Evolutionary conservation across 2,888 invertebrate genomes (phyloP), one percentile per base, ranked within the genome.

Genomic region (Drosophila cracens): DNA sequence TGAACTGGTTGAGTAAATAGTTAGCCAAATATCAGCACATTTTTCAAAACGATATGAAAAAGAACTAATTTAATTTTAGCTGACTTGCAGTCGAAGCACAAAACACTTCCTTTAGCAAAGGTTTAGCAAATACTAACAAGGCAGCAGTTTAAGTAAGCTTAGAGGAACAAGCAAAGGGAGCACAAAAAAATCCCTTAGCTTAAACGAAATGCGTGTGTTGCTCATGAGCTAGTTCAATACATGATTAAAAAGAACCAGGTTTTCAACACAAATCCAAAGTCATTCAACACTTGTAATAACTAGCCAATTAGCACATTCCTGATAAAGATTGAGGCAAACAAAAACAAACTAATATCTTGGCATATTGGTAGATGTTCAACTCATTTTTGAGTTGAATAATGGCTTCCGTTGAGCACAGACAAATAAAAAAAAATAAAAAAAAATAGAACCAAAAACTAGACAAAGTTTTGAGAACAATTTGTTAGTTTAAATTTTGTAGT

Each of bases 361-460:
- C 52, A 34, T 13, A 5, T n/a, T 34, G 18, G 7, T n/a, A 36
- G 36, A 27, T 70, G 66, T 62, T 60, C 67, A 72, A 70, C 80
- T 72, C 67, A n/a, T 72, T 81, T 77, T 77, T 70, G 74, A 81
- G 83, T 81, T 25, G 25, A 25, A 72, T 83, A 83, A 81, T 78
- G 81, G 74, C 68, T 74, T 81, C 74, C 60, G 54, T 67, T 65
- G 62, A 69, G 58, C 53, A 49, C 33, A 18, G 25, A 27, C 46
- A 48, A 70, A 43, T 33, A 38, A 48, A 29, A 61, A 27, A 16
- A 8, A 0, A 34, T 1, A 0, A 21, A 2, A 21, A 21, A 13
- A 34, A 8, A 8, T 8, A 18, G 0, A 16, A 4, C 10, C 11
- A 27, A 29, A 13, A n/a, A 29, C 40, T 49, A 16, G 25, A n/a